Base-by-base conservation (phyloP, 2,888 invertebrate genomes). In the Hedychridium roseum region DNA sequence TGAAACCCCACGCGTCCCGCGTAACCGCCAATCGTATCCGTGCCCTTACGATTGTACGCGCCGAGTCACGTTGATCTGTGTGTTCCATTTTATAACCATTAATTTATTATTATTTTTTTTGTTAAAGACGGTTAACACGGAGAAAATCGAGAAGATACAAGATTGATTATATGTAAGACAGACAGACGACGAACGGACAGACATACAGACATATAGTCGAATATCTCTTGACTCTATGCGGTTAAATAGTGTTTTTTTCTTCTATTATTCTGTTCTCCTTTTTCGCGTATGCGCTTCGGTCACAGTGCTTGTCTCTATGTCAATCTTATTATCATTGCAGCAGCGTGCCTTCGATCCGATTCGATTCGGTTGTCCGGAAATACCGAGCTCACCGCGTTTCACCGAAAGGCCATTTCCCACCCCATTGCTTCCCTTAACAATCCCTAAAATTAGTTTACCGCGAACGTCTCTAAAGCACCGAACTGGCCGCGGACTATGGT, bases 91-190 rank as follows among this genome's bases (percentile, higher is more conserved):
- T 42, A 38, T 48, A 51, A 14, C 48, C 26, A 41, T 52, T 40
- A 42, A 38, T 39, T 50, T 45, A 40, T 40, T 44, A 41, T 41
- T 43, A 48, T 57, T 58, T 54, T 39, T 45, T 54, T 53, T 54
- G 30, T 50, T 34, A 50, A 59, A 62, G 66, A 70, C 64, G 68
- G 70, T 68, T 75, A 76, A 77, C 74, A 77, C 71, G 71, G 70
- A 75, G 72, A 78, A 70, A 74, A 72, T 73, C 66, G 67, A 71
- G 51, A 64, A 53, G 52, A 64, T 64, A 66, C 57, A 66, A 68
- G 63, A 60, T 60, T 64, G 58, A 63, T 57, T 69, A 66, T 65
- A 65, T 67, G 54, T 56, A 60, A 60, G 59, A 66, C 59, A 67
- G 68, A 73, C 69, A 73, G 66, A 74, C 73, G 63, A 68, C 66